These are phyloP conservation scores for Gandaritis pyraliata DNA, from an alignment of 2,888 invertebrate genomes.

Conservation along the genomic window DNA sequence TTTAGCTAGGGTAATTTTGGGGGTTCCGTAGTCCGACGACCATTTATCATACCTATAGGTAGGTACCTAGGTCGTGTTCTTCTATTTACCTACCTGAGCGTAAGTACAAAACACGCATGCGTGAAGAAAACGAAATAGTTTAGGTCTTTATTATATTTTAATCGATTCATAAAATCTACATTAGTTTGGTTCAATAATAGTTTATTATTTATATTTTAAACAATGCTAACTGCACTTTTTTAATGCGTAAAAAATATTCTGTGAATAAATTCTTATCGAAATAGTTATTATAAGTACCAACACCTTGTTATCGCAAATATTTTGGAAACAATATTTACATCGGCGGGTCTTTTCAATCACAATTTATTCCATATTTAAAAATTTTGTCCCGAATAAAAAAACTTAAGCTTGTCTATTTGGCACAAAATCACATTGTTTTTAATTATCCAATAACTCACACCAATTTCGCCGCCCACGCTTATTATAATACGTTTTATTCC, in stretches of 20 bases:
- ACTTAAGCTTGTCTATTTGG: slow-evolving; percentile 72
- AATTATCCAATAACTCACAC: slow-evolving; percentile 35
- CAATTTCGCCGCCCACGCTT: slow-evolving; percentile 36
- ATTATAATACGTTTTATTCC: slow-evolving; percentile 32
- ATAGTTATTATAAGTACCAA: slow-evolving; percentile 46
- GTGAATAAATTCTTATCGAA: slow-evolving; percentile 36
- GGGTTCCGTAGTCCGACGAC: too few relatives aligned
- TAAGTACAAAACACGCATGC: not conserved
- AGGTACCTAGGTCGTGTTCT: too few relatives aligned
- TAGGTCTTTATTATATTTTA: slow-evolving; percentile 59
- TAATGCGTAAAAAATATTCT: slow-evolving; percentile 54
- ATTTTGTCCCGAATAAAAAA: slow-evolving; percentile 80
- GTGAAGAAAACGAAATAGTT: slow-evolving; percentile 52
- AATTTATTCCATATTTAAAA: slow-evolving; percentile 51
- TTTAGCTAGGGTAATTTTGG: too few relatives aligned
- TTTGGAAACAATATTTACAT: slow-evolving; percentile 57
- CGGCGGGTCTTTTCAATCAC: slow-evolving; percentile 60
- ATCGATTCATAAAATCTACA: slow-evolving; percentile 67
- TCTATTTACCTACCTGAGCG: too few relatives aligned
- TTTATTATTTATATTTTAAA: slow-evolving; percentile 1
- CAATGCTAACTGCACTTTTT: slow-evolving; percentile 68
- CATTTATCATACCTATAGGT: too few relatives aligned
- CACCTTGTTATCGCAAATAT: slow-evolving; percentile 63
- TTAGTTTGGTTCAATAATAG: slow-evolving; percentile 76
- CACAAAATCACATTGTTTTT: slow-evolving; percentile 69